Conservation (phyloP, 2,888 invertebrate genomes). For the Pseudoips prasinana region DNA sequence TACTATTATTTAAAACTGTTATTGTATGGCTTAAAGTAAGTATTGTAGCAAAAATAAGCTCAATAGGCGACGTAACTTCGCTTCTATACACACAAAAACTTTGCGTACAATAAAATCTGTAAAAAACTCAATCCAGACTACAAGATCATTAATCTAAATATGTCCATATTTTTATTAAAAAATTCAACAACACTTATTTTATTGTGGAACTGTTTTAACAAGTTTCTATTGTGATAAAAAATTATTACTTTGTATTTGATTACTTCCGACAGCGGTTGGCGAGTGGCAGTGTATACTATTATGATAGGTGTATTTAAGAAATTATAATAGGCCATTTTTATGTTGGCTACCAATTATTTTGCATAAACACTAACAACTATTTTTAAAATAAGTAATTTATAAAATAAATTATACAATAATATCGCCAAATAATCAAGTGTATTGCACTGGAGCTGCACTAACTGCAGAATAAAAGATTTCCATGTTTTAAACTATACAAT, state of each 20-base stretch:
- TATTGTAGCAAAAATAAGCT: conserved; percentile 75
- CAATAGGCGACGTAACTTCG: conserved; percentile 57
- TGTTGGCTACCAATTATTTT: conserved; percentile 81
- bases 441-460: conserved; percentile 74
- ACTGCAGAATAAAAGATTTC: conserved; percentile 50
- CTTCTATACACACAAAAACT: conserved; percentile 45
- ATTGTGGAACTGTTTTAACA: conserved; percentile 77
- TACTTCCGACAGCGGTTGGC: conserved; percentile 72
- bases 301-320: conserved; percentile 44
- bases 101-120: conserved; percentile 74
- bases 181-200: conserved; percentile 81
- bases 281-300: conserved; percentile 69
- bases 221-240: conserved; percentile 77
- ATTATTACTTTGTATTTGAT: conserved; percentile 40
- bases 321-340: conserved; percentile 64
- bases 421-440: conserved; percentile 60
- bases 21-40: conserved; percentile 64
- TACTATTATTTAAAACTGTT: conserved; percentile 59
- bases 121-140: conserved; percentile 80
- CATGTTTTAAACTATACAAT: conserved; percentile 47
- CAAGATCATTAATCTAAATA: conserved; percentile 80
- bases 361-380: conserved; percentile 46
- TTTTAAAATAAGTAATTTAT: conserved; percentile 41
- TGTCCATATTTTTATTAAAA: conserved; percentile 77
- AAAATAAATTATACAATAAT: conserved; percentile 62